Evolutionary conservation across 2,113 vertebrate genomes (phyloP).

Genomic region (Gila orcuttii): DNA sequence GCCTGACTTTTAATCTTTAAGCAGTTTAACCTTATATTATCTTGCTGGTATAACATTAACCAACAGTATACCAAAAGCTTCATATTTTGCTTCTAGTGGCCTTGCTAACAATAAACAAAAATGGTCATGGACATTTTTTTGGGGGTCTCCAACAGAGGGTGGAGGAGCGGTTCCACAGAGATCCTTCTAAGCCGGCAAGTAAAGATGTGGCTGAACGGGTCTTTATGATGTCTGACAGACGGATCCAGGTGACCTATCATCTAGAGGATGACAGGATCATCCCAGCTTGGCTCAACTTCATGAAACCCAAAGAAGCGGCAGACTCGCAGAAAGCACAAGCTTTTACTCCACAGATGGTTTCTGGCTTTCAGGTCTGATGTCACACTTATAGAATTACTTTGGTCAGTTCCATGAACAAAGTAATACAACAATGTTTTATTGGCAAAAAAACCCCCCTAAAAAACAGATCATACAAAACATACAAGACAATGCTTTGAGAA

Average conservation of each 20-base stretch:
- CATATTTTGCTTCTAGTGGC: not conserved
- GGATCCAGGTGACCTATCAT: constrained; percentile 83
- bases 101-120: not conserved
- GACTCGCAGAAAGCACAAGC: constrained; percentile 63
- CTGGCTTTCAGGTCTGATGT: constrained; percentile 79
- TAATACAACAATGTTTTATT: not conserved
- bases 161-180: constrained; percentile 84
- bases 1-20: not conserved
- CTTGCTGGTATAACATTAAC: constrained; percentile 31
- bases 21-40: not conserved
- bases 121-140: not conserved
- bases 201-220: constrained; percentile 82
- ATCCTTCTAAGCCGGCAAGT: constrained; percentile 74
- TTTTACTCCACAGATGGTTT: constrained; percentile 75
- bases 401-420: not conserved
- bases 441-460: not conserved
- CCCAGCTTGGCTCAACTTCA: constrained; percentile 78
- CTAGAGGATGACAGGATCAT: constrained; percentile 75
- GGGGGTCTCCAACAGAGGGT: constrained; percentile 75
- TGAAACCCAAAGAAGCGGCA: constrained; percentile 66
- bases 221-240: constrained; percentile 75
- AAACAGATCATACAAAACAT: not conserved
- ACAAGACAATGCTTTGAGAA: not conserved
- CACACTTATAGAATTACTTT: too few relatives aligned
- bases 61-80: not conserved